Evolutionary conservation across 1,140 invertebrate genomes (phyloP).

Genomic region (Bombus confusus): DNA sequence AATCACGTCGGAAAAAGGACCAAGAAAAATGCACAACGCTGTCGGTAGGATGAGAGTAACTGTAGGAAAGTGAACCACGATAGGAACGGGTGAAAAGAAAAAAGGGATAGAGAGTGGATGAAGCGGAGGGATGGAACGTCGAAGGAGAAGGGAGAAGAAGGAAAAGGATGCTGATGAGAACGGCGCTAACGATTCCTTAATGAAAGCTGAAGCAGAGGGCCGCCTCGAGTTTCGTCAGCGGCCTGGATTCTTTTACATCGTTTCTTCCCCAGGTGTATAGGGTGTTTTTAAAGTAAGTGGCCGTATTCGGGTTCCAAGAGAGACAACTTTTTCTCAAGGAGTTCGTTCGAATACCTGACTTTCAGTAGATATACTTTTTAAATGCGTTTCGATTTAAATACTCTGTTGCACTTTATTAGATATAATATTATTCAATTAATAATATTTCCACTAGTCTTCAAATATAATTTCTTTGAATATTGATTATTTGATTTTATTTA

Average conservation of each 20-base stretch:
- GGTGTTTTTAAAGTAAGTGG: slow-evolving; percentile 56
- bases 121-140: not conserved
- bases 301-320: slow-evolving; percentile 11
- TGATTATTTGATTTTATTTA: not conserved
- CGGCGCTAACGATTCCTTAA: slow-evolving; percentile 77
- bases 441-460: not conserved
- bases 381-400: not conserved
- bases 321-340: not conserved
- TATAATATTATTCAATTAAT: too few species aligned
- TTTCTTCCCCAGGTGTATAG: slow-evolving; percentile 53
- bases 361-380: too few species aligned
- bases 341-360: too few species aligned
- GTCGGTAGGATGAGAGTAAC: slow-evolving; percentile 22
- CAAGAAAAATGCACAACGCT: slow-evolving; percentile 50
- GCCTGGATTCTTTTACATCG: slow-evolving; percentile 65
- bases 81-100: not conserved
- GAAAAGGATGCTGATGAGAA: slow-evolving; percentile 70
- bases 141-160: slow-evolving; percentile 13
- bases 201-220: slow-evolving; percentile 71
- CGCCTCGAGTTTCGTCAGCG: slow-evolving; percentile 65
- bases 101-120: slow-evolving; percentile 1
- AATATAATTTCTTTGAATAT: not conserved
- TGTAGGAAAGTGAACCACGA: slow-evolving; percentile 40
- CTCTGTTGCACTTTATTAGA: not conserved
- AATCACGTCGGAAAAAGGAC: slow-evolving; percentile 32